These are phyloP conservation scores for Himalopsyche anomala DNA, from an alignment of 2,888 invertebrate species.

Conservation along the genomic window DNA sequence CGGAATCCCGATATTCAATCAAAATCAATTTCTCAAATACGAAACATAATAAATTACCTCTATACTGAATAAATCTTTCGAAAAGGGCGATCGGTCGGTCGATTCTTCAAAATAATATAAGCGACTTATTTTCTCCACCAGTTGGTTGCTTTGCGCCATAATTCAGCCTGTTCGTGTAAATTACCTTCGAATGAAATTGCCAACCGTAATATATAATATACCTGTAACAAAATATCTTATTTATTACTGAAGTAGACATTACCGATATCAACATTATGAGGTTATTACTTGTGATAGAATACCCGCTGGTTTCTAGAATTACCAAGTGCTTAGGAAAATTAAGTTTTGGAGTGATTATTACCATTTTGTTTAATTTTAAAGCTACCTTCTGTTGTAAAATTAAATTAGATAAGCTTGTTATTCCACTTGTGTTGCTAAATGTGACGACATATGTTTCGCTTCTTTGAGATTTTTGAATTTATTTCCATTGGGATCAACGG, in stretches of 20 bases:
- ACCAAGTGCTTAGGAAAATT: neutral
- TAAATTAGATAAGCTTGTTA: too few relatives aligned
- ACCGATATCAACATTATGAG: neutral
- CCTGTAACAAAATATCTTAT: neutral
- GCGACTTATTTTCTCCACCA: neutral
- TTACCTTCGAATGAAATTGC: neutral
- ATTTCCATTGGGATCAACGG: too few relatives aligned
- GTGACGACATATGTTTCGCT: too few relatives aligned
- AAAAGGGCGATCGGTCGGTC: neutral
- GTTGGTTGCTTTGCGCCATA: neutral
- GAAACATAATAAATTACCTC: neutral
- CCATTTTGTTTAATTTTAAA: too few relatives aligned
- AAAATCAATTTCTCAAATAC: constrained; percentile 1
- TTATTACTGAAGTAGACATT: constrained; percentile 22
- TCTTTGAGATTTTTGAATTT: too few relatives aligned
- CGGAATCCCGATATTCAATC: neutral
- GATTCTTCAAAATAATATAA: neutral
- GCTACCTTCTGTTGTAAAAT: too few relatives aligned
- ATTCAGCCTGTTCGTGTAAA: constrained; percentile 7
- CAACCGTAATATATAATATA: neutral
- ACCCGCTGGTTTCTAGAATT: neutral
- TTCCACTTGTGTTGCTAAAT: too few relatives aligned
- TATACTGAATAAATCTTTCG: neutral
- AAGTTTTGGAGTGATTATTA: neutral
- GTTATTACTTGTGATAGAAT: neutral